Evolutionary conservation across 2,113 vertebrate genomes (phyloP).

Genomic region (Syrrhaptes paradoxus): DNA sequence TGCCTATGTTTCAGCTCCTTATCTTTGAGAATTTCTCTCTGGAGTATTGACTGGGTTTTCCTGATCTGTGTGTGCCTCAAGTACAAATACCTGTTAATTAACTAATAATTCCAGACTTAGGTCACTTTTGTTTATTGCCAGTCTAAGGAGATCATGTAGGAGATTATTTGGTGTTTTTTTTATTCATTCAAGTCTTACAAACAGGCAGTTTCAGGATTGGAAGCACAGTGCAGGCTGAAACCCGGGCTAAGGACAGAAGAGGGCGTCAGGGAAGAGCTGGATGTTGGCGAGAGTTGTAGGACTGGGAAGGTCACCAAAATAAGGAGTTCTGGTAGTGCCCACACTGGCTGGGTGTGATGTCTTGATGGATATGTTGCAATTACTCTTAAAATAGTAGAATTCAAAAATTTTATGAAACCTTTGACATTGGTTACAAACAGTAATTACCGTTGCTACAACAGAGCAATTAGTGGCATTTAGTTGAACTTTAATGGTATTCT

Average conservation of each 20-base stretch:
- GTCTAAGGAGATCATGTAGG: not conserved
- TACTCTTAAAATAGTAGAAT: not conserved
- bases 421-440: not conserved
- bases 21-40: not conserved
- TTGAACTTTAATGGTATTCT: constrained; percentile 33
- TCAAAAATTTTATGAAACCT: not conserved
- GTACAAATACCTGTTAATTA: not conserved
- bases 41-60: not conserved
- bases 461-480: constrained; percentile 22
- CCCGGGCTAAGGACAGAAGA: not conserved
- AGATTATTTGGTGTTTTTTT: not conserved
- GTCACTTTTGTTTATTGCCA: not conserved
- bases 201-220: fast-evolving
- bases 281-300: not conserved
- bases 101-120: not conserved
- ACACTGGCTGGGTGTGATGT: not conserved
- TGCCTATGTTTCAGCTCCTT: not conserved
- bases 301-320: not conserved
- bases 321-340: not conserved
- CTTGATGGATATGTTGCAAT: not conserved
- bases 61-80: not conserved
- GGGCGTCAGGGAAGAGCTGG: not conserved
- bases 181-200: not conserved
- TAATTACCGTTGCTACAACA: not conserved
- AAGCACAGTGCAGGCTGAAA: not conserved